These are phyloP conservation scores for Watsonalla binaria DNA, from an alignment of 2,888 invertebrate species.

Conservation along the genomic window DNA sequence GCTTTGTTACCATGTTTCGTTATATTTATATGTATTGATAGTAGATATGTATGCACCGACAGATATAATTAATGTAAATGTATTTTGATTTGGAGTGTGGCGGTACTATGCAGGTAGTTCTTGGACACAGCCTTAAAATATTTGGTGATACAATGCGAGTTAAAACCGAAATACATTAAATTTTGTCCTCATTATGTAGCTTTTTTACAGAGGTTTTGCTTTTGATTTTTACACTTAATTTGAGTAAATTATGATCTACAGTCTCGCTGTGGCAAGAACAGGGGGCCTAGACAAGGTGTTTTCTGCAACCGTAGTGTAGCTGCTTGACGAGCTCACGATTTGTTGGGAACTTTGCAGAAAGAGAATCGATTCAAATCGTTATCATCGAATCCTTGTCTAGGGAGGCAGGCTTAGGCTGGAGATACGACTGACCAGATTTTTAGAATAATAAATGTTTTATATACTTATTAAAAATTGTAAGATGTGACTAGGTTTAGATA, in stretches of 20 bases:
- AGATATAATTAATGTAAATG: constrained; percentile 19
- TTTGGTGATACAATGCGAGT: neutral
- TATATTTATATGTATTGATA: constrained; percentile 19
- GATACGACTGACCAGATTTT: constrained; percentile 68
- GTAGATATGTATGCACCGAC: constrained; percentile 23
- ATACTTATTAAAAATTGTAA: constrained; percentile 44
- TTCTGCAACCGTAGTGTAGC: neutral
- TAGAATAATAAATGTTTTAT: constrained; percentile 63
- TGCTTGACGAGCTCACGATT: neutral
- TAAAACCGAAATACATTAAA: constrained; percentile 5
- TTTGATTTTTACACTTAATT: neutral
- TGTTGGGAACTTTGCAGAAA: neutral
- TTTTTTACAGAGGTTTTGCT: constrained; percentile 11
- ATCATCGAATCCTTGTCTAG: neutral
- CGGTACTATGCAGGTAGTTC: constrained; percentile 38
- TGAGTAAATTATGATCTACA: constrained; percentile 18
- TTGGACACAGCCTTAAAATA: constrained; percentile 42
- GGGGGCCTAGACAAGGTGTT: neutral
- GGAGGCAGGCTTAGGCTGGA: constrained; percentile 31
- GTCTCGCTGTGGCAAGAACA: constrained; percentile 59
- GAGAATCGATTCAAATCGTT: neutral
- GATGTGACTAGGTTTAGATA: constrained; percentile 57
- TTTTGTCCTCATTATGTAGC: constrained; percentile 12
- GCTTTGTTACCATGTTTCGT: constrained; percentile 30
- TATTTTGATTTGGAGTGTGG: constrained; percentile 38